Percentiles rank a stretch among this genome's conserved stretches.
Evolutionary conservation across 2,113 vertebrate genomes (phyloP).

Genomic region (Aegypius monachus): DNA sequence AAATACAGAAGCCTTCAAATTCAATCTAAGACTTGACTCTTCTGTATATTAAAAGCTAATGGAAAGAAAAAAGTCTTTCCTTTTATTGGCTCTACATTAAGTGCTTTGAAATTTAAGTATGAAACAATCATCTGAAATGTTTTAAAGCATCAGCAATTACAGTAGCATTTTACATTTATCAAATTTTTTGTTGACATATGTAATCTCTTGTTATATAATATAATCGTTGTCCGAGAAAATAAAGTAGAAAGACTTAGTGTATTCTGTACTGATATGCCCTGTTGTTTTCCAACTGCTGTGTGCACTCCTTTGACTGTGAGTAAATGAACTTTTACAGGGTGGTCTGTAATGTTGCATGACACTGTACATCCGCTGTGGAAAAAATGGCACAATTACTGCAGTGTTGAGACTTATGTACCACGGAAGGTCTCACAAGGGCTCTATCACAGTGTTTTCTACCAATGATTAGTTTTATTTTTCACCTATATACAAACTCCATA

Average conservation of each 20-base stretch:
- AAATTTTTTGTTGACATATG: background rate
- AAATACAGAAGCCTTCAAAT: background rate
- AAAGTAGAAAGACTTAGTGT: background rate
- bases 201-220: background rate
- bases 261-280: background rate
- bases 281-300: background rate
- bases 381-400: background rate
- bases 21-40: background rate
- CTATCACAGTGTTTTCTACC: background rate
- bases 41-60: background rate
- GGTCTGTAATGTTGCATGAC: background rate
- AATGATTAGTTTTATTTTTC: background rate
- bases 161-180: background rate
- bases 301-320: background rate
- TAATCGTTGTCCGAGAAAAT: background rate
- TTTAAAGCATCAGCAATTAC: background rate
- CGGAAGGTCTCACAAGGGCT: rapidly evolving
- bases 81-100: background rate
- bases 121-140: background rate
- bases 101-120: background rate
- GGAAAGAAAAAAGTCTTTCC: background rate
- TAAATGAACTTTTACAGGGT: background rate
- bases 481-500: background rate
- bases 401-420: background rate
- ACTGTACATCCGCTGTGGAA: background rate